Conservation (phyloP, 2,797 vertebrate species). For the Leuciscus waleckii region DNA sequence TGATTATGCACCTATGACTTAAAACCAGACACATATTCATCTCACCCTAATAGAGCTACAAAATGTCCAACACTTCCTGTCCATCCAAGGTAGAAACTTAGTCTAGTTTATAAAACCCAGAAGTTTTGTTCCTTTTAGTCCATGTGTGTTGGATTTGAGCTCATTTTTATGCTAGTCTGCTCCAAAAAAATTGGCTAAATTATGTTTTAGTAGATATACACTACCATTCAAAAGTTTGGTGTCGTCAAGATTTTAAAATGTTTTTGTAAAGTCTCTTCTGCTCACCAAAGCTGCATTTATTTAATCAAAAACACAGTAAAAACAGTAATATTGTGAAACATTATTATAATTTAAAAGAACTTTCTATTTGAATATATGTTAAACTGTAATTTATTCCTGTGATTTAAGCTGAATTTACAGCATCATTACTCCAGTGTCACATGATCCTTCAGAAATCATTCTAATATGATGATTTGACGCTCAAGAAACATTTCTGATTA, state of each 20-base stretch:
- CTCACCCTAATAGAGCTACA: conserved; percentile 69
- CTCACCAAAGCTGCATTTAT: not conserved
- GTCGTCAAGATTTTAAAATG: not conserved
- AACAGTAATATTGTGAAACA: no score
- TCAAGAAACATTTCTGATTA: no score
- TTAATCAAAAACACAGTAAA: no score
- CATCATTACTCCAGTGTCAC: no score
- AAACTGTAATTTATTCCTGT: no score
- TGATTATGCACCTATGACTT: conserved; percentile 89
- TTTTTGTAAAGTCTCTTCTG: not conserved
- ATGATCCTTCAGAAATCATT: no score
- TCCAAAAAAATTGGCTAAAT: not conserved
- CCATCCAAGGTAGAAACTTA: conserved; percentile 78
- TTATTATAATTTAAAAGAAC: no score
- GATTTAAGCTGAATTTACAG: no score
- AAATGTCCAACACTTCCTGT: conserved; percentile 95
- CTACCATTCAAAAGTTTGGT: not conserved
- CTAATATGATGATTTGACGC: no score
- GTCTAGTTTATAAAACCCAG: not conserved
- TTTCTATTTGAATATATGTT: no score
- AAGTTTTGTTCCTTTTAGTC: not conserved
- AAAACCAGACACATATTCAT: conserved; percentile 79
- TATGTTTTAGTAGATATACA: not conserved
- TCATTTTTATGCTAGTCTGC: not conserved
- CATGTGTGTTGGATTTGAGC: not conserved